These are phyloP conservation scores for Falco berigora DNA, from an alignment of 2,797 vertebrate genomes.

Conservation along the genomic window DNA sequence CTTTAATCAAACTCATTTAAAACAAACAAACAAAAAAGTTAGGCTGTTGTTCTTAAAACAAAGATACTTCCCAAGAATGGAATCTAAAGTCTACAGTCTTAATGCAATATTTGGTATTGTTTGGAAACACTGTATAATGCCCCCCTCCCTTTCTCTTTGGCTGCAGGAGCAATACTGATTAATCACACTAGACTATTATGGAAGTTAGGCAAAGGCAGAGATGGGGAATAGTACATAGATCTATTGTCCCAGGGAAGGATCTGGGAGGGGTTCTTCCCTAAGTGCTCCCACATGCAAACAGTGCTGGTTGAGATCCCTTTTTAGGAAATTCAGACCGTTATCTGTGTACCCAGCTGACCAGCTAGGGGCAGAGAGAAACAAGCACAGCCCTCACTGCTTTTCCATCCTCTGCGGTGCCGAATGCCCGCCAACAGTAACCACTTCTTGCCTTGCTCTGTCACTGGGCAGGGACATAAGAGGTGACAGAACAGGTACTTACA, in stretches of 20 bases:
- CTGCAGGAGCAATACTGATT: not conserved
- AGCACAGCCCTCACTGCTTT: not conserved
- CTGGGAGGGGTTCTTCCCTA: not conserved
- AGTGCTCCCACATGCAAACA: not conserved
- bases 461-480: not conserved
- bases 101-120: not conserved
- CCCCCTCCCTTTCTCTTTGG: not conserved
- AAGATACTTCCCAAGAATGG: not conserved
- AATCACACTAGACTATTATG: not conserved
- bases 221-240: not conserved
- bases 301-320: not conserved
- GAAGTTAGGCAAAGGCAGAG: not conserved
- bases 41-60: not conserved
- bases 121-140: not conserved
- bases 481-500: not conserved
- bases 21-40: not conserved
- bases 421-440: not conserved
- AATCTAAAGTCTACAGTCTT: not conserved
- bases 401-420: not conserved
- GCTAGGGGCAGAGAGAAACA: not conserved
- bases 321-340: not conserved
- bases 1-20: not conserved
- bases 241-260: not conserved
- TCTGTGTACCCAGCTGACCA: not conserved
- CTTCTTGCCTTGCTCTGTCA: not conserved